phyloP scores from a whole-genome alignment of 1,140 invertebrate genomes.

The Anoplolepis gracilipes region DNA sequence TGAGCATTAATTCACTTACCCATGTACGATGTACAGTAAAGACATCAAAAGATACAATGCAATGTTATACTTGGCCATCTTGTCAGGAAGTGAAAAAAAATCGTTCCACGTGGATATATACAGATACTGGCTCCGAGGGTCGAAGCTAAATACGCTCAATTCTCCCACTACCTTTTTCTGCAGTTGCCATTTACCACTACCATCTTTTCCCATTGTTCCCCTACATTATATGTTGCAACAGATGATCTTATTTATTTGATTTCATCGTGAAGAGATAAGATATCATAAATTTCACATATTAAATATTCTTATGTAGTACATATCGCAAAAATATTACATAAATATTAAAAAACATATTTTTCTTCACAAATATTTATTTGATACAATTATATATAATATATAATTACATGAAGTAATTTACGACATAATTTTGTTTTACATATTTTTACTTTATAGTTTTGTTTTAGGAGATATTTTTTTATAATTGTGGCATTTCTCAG shows the following conservation, averaged over 20 bases:
- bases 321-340: neutral
- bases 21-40: conserved; percentile 14
- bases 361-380: neutral
- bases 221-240: neutral
- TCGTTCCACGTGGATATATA: neutral
- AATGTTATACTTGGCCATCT: conserved; percentile 20
- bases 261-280: neutral
- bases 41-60: neutral
- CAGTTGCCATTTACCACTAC: neutral
- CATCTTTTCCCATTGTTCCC: neutral
- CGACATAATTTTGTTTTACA: conserved; percentile 9
- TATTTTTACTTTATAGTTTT: neutral
- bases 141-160: neutral
- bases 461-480: neutral
- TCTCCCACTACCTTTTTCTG: conserved; percentile 39
- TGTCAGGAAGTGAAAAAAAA: neutral
- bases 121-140: neutral
- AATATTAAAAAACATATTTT: neutral
- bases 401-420: neutral
- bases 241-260: conserved; percentile 11
- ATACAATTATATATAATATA: neutral
- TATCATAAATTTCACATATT: neutral
- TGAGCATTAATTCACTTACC: neutral
- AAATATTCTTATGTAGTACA: neutral
- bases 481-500: neutral